These are phyloP conservation scores for Pollicipes pollicipes DNA, from an alignment of 1,140 invertebrate genomes.

Conservation along the genomic window DNA sequence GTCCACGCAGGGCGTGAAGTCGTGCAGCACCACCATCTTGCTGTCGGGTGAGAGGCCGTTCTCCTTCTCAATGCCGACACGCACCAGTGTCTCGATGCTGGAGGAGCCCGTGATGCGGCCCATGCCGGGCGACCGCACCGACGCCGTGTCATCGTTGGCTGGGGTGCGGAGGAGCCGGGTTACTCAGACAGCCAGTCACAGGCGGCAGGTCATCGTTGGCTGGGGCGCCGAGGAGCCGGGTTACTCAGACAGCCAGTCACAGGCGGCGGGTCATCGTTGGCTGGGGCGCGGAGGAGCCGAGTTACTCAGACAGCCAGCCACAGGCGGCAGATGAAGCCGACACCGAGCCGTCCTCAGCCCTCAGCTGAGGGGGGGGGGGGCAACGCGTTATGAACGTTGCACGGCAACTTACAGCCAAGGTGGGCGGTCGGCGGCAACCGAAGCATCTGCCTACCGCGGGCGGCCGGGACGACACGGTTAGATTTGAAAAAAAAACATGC, in stretches of 20 bases:
- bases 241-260: conserved; percentile 14
- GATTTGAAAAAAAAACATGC: too few species aligned
- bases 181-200: conserved; percentile 14
- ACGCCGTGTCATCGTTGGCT: conserved; percentile 47
- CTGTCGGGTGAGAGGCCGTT: conserved; percentile 59
- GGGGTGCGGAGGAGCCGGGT: conserved; percentile 27
- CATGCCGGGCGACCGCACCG: conserved; percentile 43
- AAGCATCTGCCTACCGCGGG: too few species aligned
- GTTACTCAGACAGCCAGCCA: too few species aligned
- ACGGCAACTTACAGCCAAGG: too few species aligned
- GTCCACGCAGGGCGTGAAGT: conserved; percentile 85
- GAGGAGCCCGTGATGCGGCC: conserved; percentile 86
- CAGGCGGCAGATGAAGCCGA: too few species aligned
- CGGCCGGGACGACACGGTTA: too few species aligned
- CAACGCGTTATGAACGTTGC: too few species aligned
- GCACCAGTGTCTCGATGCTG: conserved; percentile 80
- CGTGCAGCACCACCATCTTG: conserved; percentile 86
- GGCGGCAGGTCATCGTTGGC: conserved; percentile 3
- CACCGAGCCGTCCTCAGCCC: too few species aligned
- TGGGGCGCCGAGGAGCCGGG: conserved; percentile 17
- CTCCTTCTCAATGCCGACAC: conserved; percentile 76
- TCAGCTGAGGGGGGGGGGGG: too few species aligned
- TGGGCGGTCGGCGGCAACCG: too few species aligned
- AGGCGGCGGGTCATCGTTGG: conserved; percentile 2
- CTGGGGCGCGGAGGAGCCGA: too few species aligned